Evolutionary conservation across 2,797 vertebrate species (phyloP), one percentile per base, ranked within the genome.

Genomic region (Schizothorax lantsangensis): DNA sequence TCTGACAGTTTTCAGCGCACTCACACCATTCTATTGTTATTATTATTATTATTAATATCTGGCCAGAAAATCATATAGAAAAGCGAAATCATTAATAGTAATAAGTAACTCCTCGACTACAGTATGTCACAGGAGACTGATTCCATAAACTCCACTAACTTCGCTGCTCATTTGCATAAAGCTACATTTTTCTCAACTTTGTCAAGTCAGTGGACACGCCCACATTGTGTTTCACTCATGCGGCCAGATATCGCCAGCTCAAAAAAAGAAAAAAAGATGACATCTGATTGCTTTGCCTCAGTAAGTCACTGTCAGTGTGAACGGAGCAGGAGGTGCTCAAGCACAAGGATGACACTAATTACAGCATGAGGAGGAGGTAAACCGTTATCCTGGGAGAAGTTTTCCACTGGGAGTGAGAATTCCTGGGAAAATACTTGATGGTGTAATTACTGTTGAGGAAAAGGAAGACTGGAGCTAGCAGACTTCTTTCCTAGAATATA

Each of bases 271-370:
- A 47, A 77, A 43, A 43, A 43, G 9, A 54, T 54, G 49, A 23
- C 74, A 77, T 77, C 6, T 19, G 15, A 30, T 38, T 1, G 10
- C 33, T 77, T 77, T 38, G 49, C 74, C 10, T 30, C 49, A 23
- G 30, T 23, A 77, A 54, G 49, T 23, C 6, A 1, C 74, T 77
- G 49, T 77, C 74, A 77, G 49, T 38, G 45, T 6, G 64, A 68
- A 81, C 0, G 64, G 79, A 19, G 79, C 62, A 68, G 68, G 47
- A 81, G 43, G 11, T 15, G 45, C 45, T 69, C 79, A 81, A 52
- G 52, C 15, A 72, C 36, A 72, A 17, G 15, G 36, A 72, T 57
- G 49, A 43, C 81, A 83, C 49, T 83, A 83, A 83, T 72, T 72
- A 74, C 81, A 73, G n/a, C 30, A 38, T 36, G 33, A 72, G 23